A percentile compares a stretch with the other conserved stretches of the same genome.
phyloP scores from a whole-genome alignment of 1,140 invertebrate genomes.

The Ceratosolen fusciceps region DNA sequence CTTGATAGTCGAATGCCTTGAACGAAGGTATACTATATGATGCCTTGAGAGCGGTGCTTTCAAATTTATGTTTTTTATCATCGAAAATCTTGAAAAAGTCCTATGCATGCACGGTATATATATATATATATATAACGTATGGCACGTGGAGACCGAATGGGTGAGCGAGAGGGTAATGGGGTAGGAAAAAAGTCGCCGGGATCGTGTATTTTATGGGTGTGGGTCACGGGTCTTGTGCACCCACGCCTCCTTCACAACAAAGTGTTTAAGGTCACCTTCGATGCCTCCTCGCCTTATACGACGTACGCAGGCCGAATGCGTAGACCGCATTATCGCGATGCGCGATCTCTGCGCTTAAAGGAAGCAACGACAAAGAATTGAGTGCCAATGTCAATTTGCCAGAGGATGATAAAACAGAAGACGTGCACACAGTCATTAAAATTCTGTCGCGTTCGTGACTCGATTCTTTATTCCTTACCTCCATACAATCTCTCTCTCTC shows the following conservation, averaged over 20 bases:
- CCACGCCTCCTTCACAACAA: constrained; percentile 55
- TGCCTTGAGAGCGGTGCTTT: neutral
- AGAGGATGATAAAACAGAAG: neutral
- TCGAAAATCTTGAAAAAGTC: neutral
- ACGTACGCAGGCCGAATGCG: neutral
- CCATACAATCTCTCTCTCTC: too few relatives aligned
- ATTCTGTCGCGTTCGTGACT: neutral
- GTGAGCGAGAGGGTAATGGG: too few relatives aligned
- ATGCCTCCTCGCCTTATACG: neutral
- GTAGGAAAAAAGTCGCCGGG: too few relatives aligned
- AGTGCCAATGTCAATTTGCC: constrained; percentile 1
- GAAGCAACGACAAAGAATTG: neutral
- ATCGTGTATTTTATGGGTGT: constrained; percentile 57
- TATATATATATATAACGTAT: too few relatives aligned
- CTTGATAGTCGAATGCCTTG: neutral
- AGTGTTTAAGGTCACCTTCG: constrained; percentile 50
- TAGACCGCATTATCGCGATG: neutral
- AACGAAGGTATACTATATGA: neutral
- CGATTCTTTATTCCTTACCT: too few relatives aligned
- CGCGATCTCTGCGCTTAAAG: neutral
- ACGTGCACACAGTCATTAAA: neutral
- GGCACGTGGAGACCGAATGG: too few relatives aligned
- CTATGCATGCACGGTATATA: neutral
- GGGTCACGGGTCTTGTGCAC: constrained; percentile 59
- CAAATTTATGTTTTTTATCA: constrained; percentile 28